Base-by-base conservation (phyloP, 2,888 invertebrate genomes). In the Gnatocerus cornutus region DNA sequence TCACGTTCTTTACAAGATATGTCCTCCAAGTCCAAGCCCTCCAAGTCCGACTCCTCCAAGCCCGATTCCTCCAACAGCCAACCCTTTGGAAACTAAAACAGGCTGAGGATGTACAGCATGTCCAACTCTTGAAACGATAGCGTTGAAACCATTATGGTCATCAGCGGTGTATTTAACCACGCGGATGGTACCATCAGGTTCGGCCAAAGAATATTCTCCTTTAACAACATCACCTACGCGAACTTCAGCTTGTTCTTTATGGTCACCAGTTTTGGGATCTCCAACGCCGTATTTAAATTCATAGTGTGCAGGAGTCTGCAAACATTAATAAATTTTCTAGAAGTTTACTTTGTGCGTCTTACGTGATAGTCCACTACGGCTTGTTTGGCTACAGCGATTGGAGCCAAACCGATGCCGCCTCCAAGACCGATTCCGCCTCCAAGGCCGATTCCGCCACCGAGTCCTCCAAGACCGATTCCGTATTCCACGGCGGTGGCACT, bases 71-170 rank as follows among this genome's bases (percentile, higher is more conserved):
- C 45, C 58, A n/a, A 45, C 43, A 10, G 14, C 41, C 39, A 58
- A n/a, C 8, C 58, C 37, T 61, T 45, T 21, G 1, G 39, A 27
- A 0, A 27, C 27, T 30, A 59, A 27, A 50, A 61, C n/a, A 8
- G 27, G 29, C 65, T 68, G 73, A 3, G 61, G 67, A 41, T 67
- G 88, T 0, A 86, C 86, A 30, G 89, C 87, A 76, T 90, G 90
- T 69, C 90, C 90, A 37, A 89, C 86, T 81, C 88, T 90, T 75
- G 90, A 89, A 6, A 91, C 91, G 46, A 91, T 88, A 21, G 91
- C 91, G 68, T 80, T 80, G 74, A 80, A 80, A 45, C 80, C 80
- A 48, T 79, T 80, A 63, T 78, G 75, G 29, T 78, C 75, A 72
- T 81, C 81, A 61, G 80, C 80, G 16, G 80, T 80, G 73, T 80